phyloP scores from a whole-genome alignment of 2,888 invertebrate species.

The Cheilosia scutellata region DNA sequence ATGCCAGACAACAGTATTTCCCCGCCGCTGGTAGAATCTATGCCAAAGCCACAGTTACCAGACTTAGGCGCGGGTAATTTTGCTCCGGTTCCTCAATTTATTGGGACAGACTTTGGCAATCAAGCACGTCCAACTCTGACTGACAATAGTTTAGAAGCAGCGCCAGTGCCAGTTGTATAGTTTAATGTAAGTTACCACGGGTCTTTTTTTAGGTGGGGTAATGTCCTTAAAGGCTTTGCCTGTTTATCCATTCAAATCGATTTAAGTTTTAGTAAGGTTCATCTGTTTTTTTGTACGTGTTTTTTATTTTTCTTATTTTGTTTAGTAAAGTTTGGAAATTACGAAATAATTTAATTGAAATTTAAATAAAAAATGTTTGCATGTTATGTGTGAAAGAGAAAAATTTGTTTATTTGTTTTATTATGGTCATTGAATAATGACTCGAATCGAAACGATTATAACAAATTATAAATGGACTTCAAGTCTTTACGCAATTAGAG shows the following conservation, averaged over 20 bases:
- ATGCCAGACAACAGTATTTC: conserved; percentile 52
- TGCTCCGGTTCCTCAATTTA: conserved; percentile 38
- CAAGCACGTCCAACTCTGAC: conserved; percentile 30
- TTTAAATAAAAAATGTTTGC: conserved; percentile 26
- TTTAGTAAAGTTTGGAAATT: not conserved
- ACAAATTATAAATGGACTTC: too few species aligned
- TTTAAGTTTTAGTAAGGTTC: conserved; percentile 12
- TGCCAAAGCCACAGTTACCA: conserved; percentile 41
- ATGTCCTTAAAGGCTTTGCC: conserved; percentile 1
- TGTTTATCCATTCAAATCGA: conserved; percentile 21
- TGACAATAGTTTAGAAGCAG: conserved; percentile 22
- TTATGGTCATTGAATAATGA: not conserved
- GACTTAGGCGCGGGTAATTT: conserved; percentile 47
- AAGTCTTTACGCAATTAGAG: too few species aligned
- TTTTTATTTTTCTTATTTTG: not conserved
- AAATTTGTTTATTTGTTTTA: not conserved
- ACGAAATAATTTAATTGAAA: not conserved
- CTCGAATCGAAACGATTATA: too few species aligned
- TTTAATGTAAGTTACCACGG: conserved; percentile 3
- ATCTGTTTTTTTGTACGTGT: conserved; percentile 2
- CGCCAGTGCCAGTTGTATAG: conserved; percentile 13
- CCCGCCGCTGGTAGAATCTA: not conserved
- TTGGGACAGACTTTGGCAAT: conserved; percentile 12
- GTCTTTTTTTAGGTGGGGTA: conserved; percentile 12
- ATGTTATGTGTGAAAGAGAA: not conserved